Evolutionary conservation across 2,113 vertebrate species (phyloP), one percentile per base, ranked within the genome.

Genomic region (Lutjanus erythropterus): DNA sequence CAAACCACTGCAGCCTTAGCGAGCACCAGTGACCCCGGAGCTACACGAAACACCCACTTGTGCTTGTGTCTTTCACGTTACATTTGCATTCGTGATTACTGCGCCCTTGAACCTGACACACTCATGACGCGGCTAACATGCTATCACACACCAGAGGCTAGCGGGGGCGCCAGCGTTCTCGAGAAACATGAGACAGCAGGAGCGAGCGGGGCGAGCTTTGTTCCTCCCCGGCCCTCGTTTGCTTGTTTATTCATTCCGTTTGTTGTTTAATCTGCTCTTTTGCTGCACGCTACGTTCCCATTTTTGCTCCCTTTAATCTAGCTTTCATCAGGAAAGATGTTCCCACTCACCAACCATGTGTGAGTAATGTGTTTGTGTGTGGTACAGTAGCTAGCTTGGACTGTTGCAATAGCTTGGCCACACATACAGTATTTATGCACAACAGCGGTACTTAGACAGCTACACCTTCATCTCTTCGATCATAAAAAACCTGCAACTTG

Each of bases 201-300:
- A 12, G 3, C 21, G 23, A 41, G 33, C 50, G 0, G 58, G 58
- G 39, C 9, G 10, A 29, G 50, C 72, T 85, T 67, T 72, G 72
- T 81, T 76, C 72, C 65, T 85, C 14, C 27, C 12, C 52, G 61
- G 60, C 59, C 39, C 52, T 66, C 49, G 56, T 78, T 84, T 74
- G 68, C 80, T 55, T 80, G 58, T 62, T 86, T 84, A 72, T 84
- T 83, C 55, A 62, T 81, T 83, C 61, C 25, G 23, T 81, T 84
- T 84, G 68, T 58, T 61, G 49, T 87, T 79, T 87, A 87, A 88
- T 87, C 72, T 75, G 71, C 66, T 84, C 58, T 76, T 86, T 87
- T 55, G 62, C 74, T 41, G 23, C 6, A 21, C 21, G 9, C 67
- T 77, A 67, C 78, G 16, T 66, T 81, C 81, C 65, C 68, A 68